phyloP scores from a whole-genome alignment of 1,140 invertebrate species.

The Zaprionus taronus region DNA sequence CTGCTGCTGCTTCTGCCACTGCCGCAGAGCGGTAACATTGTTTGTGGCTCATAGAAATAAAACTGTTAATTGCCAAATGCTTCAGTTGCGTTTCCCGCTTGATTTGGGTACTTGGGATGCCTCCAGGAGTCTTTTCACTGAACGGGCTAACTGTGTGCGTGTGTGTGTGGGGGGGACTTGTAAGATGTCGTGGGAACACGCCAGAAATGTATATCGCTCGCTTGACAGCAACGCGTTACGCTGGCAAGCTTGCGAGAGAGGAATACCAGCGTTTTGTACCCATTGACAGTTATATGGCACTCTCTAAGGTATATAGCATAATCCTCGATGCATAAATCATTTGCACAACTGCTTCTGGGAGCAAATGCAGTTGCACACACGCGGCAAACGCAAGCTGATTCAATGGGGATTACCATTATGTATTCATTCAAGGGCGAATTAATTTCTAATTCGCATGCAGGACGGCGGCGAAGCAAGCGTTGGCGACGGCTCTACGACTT shows the following conservation, averaged over 20 bases:
- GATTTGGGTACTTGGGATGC: slow-evolving; percentile 57
- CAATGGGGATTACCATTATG: slow-evolving; percentile 38
- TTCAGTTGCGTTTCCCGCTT: slow-evolving; percentile 73
- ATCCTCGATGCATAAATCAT: slow-evolving; percentile 40
- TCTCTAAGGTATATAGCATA: neutral
- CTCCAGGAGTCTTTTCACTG: slow-evolving; percentile 37
- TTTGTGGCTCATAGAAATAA: slow-evolving; percentile 81
- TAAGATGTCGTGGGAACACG: slow-evolving; percentile 72
- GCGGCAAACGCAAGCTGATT: slow-evolving; percentile 45
- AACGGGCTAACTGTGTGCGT: neutral
- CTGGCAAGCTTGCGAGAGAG: slow-evolving; percentile 36
- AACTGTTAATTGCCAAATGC: slow-evolving; percentile 82
- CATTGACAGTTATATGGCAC: slow-evolving; percentile 24
- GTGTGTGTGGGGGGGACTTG: slow-evolving; percentile 5
- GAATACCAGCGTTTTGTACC: slow-evolving; percentile 41
- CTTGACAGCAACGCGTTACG: slow-evolving; percentile 49
- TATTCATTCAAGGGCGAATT: slow-evolving; percentile 71
- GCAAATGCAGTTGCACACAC: slow-evolving; percentile 51
- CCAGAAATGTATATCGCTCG: slow-evolving; percentile 30
- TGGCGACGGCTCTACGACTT: slow-evolving; percentile 28
- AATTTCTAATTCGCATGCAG: slow-evolving; percentile 82
- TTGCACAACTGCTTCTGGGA: slow-evolving; percentile 22
- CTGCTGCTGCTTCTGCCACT: neutral
- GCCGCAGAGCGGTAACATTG: slow-evolving; percentile 62
- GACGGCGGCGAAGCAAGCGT: slow-evolving; percentile 42